Evolutionary conservation across 2,888 invertebrate genomes (phyloP).

Genomic region (Stenichneumon culpator): DNA sequence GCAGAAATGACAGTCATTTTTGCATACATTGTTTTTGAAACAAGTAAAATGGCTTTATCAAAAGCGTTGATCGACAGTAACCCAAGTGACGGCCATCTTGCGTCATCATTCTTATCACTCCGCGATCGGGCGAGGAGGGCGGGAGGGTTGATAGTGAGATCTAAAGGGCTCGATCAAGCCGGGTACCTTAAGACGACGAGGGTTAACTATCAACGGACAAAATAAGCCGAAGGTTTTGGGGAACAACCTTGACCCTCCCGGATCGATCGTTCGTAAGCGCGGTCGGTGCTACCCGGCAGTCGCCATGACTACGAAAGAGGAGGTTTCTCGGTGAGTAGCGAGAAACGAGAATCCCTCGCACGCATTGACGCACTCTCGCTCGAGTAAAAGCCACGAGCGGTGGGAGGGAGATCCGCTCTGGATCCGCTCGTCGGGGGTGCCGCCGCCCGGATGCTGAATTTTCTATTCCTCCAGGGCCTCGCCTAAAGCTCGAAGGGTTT

Average conservation of each 20-base stretch:
- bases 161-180: not conserved
- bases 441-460: slow-evolving; percentile 65
- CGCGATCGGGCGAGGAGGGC: not conserved
- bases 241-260: slow-evolving; percentile 83
- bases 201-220: slow-evolving; percentile 31
- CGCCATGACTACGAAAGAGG: slow-evolving; percentile 83
- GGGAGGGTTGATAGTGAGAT: slow-evolving; percentile 23
- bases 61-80: not conserved
- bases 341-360: slow-evolving; percentile 54
- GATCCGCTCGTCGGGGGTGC: slow-evolving; percentile 31
- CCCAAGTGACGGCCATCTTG: not conserved
- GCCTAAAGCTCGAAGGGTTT: slow-evolving; percentile 39
- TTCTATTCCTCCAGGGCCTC: slow-evolving; percentile 66
- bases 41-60: not conserved
- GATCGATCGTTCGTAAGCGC: slow-evolving; percentile 79
- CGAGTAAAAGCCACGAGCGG: slow-evolving; percentile 26
- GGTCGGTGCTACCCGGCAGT: slow-evolving; percentile 81
- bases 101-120: not conserved
- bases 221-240: slow-evolving; percentile 57
- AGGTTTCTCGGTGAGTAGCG: slow-evolving; percentile 69
- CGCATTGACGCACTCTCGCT: slow-evolving; percentile 54
- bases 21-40: not conserved
- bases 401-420: slow-evolving; percentile 1
- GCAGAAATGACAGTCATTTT: too few relatives aligned
- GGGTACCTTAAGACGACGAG: not conserved